phyloP scores from a whole-genome alignment of 2,797 vertebrate species.

The Morus bassanus region DNA sequence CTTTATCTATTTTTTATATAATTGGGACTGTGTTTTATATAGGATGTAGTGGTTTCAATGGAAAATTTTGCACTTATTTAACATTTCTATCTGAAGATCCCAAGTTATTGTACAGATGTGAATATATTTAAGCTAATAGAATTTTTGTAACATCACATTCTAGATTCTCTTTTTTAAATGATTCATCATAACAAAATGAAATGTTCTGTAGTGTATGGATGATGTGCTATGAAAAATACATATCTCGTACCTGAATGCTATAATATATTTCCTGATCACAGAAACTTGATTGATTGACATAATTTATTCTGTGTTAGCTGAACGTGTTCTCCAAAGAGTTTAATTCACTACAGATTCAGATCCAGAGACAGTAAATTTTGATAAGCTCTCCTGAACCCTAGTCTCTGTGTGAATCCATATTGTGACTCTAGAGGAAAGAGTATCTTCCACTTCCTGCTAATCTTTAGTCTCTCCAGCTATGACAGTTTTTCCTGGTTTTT shows the following conservation, averaged over 20 bases:
- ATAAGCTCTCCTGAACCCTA: not conserved
- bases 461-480: not conserved
- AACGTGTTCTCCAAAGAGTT: not conserved
- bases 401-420: not conserved
- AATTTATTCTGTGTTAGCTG: not conserved
- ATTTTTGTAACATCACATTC: not conserved
- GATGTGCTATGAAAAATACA: not conserved
- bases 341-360: not conserved
- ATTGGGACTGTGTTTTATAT: not conserved
- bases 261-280: not conserved
- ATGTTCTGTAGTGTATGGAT: not conserved
- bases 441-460: not conserved
- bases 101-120: not conserved
- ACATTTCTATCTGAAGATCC: not conserved
- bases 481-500: not conserved
- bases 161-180: slow-evolving; percentile 11
- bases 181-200: slow-evolving; percentile 19
- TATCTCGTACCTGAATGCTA: not conserved
- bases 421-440: not conserved
- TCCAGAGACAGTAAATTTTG: not conserved
- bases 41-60: not conserved
- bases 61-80: not conserved
- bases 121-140: not conserved
- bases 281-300: not conserved
- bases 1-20: not conserved